Conservation (phyloP, 2,797 vertebrate genomes). For the Tinamus major region DNA sequence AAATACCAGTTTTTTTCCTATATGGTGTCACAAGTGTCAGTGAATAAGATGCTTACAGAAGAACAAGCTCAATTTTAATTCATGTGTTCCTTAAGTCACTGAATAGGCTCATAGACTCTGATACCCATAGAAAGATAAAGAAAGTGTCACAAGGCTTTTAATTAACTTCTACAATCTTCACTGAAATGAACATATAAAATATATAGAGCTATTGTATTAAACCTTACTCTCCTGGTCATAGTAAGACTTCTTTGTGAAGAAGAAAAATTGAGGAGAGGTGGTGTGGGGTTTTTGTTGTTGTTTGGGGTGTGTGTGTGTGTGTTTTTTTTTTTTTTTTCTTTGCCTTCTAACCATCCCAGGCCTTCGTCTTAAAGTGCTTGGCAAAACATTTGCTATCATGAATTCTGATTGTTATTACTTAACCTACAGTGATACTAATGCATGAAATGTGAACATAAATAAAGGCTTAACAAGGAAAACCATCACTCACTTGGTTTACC, state of each 20-base stretch:
- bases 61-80: not conserved
- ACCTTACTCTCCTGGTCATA: not conserved
- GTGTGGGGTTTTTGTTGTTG: too few relatives aligned
- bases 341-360: not conserved
- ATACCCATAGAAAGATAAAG: not conserved
- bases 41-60: not conserved
- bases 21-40: not conserved
- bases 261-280: too few relatives aligned
- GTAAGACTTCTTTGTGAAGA: not conserved
- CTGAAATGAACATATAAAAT: not conserved
- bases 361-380: not conserved
- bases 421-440: conserved; percentile 58
- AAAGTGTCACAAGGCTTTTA: not conserved
- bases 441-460: conserved; percentile 59
- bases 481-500: conserved; percentile 30
- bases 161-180: not conserved
- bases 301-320: too few relatives aligned
- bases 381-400: conserved; percentile 65
- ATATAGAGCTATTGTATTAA: not conserved
- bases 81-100: not conserved
- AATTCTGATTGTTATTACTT: conserved; percentile 70
- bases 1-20: not conserved
- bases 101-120: not conserved
- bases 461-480: conserved; percentile 60
- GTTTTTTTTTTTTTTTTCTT: too few relatives aligned